Evolutionary conservation across 2,888 invertebrate genomes (phyloP).

Genomic region (Cryptosula pallasiana): DNA sequence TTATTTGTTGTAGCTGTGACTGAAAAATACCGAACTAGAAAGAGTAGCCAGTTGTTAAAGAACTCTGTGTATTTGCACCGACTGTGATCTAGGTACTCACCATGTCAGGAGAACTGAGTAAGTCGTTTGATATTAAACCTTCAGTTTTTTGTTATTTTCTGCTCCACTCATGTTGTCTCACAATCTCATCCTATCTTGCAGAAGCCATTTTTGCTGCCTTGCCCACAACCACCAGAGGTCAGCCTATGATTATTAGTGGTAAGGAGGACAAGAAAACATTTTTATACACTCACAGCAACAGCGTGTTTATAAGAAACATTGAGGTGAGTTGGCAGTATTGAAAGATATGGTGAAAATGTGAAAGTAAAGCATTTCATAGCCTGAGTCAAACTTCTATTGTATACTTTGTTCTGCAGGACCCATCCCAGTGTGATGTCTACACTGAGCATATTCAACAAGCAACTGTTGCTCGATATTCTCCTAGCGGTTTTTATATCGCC

Average conservation of each 20-base stretch:
- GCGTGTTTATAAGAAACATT: slow-evolving; percentile 92
- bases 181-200: slow-evolving; percentile 37
- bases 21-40: no score
- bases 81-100: no score
- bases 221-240: slow-evolving; percentile 89
- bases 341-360: no score
- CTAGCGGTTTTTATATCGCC: slow-evolving; percentile 95
- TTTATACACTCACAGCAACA: slow-evolving; percentile 94
- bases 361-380: not conserved
- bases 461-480: slow-evolving; percentile 95
- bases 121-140: no score
- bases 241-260: slow-evolving; percentile 85
- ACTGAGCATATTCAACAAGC: slow-evolving; percentile 93
- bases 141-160: no score
- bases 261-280: slow-evolving; percentile 97
- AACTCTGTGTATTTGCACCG: no score
- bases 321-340: no score
- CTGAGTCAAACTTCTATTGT: no score
- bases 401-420: slow-evolving; percentile 64
- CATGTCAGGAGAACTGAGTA: no score
- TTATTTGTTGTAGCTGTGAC: no score
- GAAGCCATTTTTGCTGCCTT: slow-evolving; percentile 71
- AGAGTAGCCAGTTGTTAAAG: no score
- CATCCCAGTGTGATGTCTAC: slow-evolving; percentile 88
- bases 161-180: no score